Base-by-base conservation (phyloP, 2,888 invertebrate species). In the Deroplatys truncata region DNA sequence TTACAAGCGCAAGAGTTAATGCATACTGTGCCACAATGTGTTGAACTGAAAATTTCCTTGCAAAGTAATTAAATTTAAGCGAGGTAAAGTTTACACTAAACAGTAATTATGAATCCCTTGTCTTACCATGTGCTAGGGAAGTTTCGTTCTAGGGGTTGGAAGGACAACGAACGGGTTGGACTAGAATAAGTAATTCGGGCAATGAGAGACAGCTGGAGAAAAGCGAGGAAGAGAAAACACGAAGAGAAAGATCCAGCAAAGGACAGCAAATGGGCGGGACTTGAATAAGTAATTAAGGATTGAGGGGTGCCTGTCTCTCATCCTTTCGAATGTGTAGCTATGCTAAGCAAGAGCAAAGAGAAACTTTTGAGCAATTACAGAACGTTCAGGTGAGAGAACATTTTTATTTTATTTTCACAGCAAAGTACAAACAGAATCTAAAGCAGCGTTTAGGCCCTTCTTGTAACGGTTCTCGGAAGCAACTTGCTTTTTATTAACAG, bases 241-340 rank as follows among this genome's bases (percentile, higher is more conserved):
- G 28, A 28, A 29, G 28, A 82, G 28, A 35, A 86, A 29, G 20
- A 82, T 72, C 29, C 29, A 28, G 72, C 82, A 82, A 87, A 72
- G 82, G 83, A 87, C 87, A 87, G 35, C 82, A 83, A 87, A 87
- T 83, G 83, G 87, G 87, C 87, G 87, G 82, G 35, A 87, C 87
- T n/a, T 83, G 83, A 35, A 87, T 83, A n/a, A 35, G 31, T 87
- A 87, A 87, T 87, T 87, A 15, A 82, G 20, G 56, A 72, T 72
- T 72, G 56, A 72, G 56, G 56, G 56, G 20, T 72, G 56, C 4
- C 56, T 72, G 56, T 72, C 56, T 20, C 20, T 72, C 16, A 56
- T 16, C 56, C 56, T 16, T 56, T 56, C 16, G 56, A 72, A 72
- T 20, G 56, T 72, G 56, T 25, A 72, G 25, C 56, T 72, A 72